phyloP scores from a whole-genome alignment of 2,888 invertebrate genomes.

The Limnephilus marmoratus region DNA sequence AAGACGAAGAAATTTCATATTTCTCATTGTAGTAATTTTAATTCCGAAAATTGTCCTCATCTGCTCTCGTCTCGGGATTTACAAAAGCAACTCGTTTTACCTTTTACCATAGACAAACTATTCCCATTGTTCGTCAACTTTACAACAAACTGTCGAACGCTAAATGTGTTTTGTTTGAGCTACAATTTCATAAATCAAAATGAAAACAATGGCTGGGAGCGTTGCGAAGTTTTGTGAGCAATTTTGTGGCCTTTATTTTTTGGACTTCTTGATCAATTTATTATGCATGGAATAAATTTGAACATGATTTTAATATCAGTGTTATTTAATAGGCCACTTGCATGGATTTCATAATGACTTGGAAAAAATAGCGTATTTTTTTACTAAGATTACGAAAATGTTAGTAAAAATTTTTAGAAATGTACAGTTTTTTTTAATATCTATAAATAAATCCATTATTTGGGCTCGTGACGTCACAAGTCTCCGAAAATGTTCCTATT shows the following conservation, averaged over 20 bases:
- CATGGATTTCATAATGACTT: too few species aligned
- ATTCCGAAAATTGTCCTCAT: conserved; percentile 65
- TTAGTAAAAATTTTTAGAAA: too few species aligned
- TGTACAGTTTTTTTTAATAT: too few species aligned
- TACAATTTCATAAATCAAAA: conserved; percentile 35
- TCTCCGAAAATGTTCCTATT: too few species aligned
- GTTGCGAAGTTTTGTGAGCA: not conserved
- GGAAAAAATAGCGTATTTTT: too few species aligned
- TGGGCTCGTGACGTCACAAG: too few species aligned
- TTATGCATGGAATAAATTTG: too few species aligned
- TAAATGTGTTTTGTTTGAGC: conserved; percentile 45
- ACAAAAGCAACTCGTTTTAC: conserved; percentile 62
- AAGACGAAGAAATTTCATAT: conserved; percentile 64
- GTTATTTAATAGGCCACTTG: too few species aligned
- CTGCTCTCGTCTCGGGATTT: conserved; percentile 41
- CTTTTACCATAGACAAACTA: conserved; percentile 59
- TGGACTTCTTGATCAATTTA: too few species aligned
- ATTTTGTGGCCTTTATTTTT: not conserved
- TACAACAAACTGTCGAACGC: conserved; percentile 50
- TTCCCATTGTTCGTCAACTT: conserved; percentile 29
- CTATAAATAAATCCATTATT: too few species aligned
- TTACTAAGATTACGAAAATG: too few species aligned
- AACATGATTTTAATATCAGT: too few species aligned
- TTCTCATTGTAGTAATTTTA: conserved; percentile 65
- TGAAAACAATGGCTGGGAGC: not conserved